Evolutionary conservation across 2,888 invertebrate genomes (phyloP), one percentile per base, ranked within the genome.

Genomic region (Mactromeris polynyma): DNA sequence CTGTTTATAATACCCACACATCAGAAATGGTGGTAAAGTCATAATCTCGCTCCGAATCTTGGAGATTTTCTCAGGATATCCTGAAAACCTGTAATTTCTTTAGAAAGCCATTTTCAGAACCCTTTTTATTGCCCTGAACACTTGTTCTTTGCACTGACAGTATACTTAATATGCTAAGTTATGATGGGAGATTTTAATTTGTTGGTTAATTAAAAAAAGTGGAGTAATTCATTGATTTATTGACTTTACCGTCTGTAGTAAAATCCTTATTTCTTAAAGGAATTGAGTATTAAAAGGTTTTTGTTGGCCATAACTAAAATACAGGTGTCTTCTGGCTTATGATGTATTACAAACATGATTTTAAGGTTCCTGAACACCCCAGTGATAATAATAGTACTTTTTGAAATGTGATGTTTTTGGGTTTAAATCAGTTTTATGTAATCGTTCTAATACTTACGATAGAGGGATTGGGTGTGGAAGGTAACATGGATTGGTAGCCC

Each of bases 251-350:
- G 4, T 36, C 7, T 69, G 40, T 19, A 64, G 69, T 38, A 82
- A 73, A 73, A 73, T 73, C 73, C 33, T 73, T 73, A 26, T 58
- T 58, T 58, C 33, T 73, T 33, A 73, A 73, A 36, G 73, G 31
- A 73, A 36, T 73, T 33, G 36, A 17, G 36, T 73, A 31, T 73
- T 73, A 73, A 73, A 73, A 2, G 19, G 83, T 85, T 81, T 83
- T 82, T 82, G 79, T 82, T 78, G 64, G 78, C 38, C 85, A 88
- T 88, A 88, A 88, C 85, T 79, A n/a, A n/a, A n/a, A n/a, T 82
- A 88, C 88, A 88, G 88, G 85, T 88, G 85, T 77, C 83, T 58
- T 80, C 64, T 40, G 3, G 42, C 58, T 38, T 21, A 51, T 42
- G 46, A n/a, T 31, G 31, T 82, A 40, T 83, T 69, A 83, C 40